Base-by-base conservation (phyloP, 2,888 invertebrate genomes). In the Thymelicus lineola region DNA sequence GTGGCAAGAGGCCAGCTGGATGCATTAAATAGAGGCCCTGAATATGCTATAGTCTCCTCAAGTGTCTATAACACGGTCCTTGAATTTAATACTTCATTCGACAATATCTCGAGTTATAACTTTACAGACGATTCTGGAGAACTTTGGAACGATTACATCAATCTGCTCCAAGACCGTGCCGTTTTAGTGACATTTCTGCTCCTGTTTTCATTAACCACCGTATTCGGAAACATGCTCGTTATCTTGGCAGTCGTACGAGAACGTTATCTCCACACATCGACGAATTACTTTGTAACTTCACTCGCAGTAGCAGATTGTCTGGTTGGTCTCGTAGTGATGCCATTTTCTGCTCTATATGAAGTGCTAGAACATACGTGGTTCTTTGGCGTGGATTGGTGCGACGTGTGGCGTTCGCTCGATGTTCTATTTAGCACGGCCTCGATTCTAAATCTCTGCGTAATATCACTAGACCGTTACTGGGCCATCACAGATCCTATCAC, bases 401-500 rank as follows among this genome's bases (percentile, higher is more conserved):
- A 99, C 85, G 96, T 99, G 28, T 99, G 99, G 99, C 96, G 99
- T 67, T 99, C 99, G 0, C 88, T 99, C 74, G 99, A 99, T 85
- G 99, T 99, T 1, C 95, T 99, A 1, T 99, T 99, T 80, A 98
- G 98, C 80, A 99, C 99, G 0, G 99, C 99, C 6, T 99, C 99
- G 12, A 99, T 99, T 79, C 94, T 99, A 64, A 99, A 99, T 90
- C 94, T 99, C 67, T 99, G 99, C 90, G 98, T 99, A 42, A 99
- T 99, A 81, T 98, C 98, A 0, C 87, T 99, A 80, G 99, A 99
- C 87, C 96, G 99, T 17, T 99, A 99, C 89, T 99, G 99, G 99
- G 99, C 99, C 59, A 99, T 99, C 74, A 99, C 98, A 14, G 99
- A 99, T 90, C 99, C 99, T 0, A 98, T 99, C 77, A 98, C 98